Base-by-base conservation (phyloP, 2,113 vertebrate genomes). In the Arothron firmamentum region DNA sequence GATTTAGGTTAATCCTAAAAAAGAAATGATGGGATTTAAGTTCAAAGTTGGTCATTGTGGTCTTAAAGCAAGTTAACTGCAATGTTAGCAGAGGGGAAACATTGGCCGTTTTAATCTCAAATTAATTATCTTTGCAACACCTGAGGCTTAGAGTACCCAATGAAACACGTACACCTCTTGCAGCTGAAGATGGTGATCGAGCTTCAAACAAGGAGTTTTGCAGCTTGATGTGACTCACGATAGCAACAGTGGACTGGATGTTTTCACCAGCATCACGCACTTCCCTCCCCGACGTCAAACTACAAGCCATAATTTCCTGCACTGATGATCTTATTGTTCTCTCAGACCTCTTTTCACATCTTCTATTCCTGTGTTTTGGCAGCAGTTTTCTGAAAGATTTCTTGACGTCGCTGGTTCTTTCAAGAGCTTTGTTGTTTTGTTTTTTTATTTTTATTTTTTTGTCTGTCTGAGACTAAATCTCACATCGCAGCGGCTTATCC, bases 291-390 rank as follows among this genome's bases (percentile, higher is more conserved):
- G 87, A 88, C 85, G 79, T 85, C 82, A 86, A 80, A 49, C 34
- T 59, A 61, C 63, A 80, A 81, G 74, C 63, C 74, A 59, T 82
- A 63, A 83, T 87, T 87, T 88, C 80, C 87, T 85, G 56, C 69
- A 53, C 74, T 85, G 81, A 88, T 87, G 81, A 85, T 76, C 68
- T 71, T 62, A 85, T 88, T 88, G 87, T 88, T 84, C 78, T 70
- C 38, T 18, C 57, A 50, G 47, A 46, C 56, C 5, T 21, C 54
- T 60, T 77, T 67, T 28, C 63, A 50, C 66, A 65, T 55, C 62
- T 55, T 59, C 13, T 53, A 56, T 66, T 70, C 76, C 19, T 16
- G 23, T 63, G 65, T 71, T 80, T 73, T 65, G 60, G 50, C 60
- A 57, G 65, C 51, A 38, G 52, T 23, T 67, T 57, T 72, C 52